A percentile compares a stretch with the other conserved stretches of the same genome.
These are phyloP conservation scores for Canis aureus DNA, from an alignment of 2,113 vertebrate species.

Conservation along the genomic window DNA sequence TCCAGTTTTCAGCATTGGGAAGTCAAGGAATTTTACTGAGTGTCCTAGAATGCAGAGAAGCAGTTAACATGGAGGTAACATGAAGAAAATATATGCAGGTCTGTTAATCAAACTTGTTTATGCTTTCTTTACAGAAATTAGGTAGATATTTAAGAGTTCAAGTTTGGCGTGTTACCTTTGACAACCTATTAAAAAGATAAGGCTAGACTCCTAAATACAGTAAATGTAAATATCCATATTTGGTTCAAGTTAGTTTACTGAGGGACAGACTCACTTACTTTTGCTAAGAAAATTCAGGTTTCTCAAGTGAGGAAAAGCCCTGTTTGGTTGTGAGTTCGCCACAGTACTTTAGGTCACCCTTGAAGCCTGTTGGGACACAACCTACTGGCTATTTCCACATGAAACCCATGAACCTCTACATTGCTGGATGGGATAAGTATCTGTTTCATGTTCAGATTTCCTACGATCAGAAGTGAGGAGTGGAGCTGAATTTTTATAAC, in stretches of 20 bases:
- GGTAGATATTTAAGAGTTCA: background rate
- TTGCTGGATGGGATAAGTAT: background rate
- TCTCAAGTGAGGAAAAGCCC: background rate
- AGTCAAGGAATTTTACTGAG: slow-evolving; percentile 19
- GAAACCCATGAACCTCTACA: background rate
- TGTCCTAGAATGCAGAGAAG: slow-evolving; percentile 45
- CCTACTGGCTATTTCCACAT: background rate
- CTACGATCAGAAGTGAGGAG: background rate
- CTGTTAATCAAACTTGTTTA: background rate
- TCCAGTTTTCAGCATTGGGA: background rate
- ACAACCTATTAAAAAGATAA: background rate
- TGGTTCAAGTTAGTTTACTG: background rate
- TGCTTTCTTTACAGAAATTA: background rate
- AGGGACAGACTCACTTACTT: background rate
- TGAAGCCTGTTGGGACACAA: background rate
- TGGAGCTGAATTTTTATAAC: background rate
- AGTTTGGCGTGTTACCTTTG: background rate
- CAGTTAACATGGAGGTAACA: background rate
- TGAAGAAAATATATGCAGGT: background rate
- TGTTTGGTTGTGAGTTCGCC: background rate
- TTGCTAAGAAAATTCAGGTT: background rate
- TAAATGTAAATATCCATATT: background rate
- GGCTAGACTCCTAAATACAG: background rate
- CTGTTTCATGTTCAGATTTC: background rate
- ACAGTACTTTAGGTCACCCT: background rate